A percentile compares a stretch with the other conserved stretches of the same genome.
Conservation (phyloP, 2,888 invertebrate genomes). For the Folsomia manolachei region DNA sequence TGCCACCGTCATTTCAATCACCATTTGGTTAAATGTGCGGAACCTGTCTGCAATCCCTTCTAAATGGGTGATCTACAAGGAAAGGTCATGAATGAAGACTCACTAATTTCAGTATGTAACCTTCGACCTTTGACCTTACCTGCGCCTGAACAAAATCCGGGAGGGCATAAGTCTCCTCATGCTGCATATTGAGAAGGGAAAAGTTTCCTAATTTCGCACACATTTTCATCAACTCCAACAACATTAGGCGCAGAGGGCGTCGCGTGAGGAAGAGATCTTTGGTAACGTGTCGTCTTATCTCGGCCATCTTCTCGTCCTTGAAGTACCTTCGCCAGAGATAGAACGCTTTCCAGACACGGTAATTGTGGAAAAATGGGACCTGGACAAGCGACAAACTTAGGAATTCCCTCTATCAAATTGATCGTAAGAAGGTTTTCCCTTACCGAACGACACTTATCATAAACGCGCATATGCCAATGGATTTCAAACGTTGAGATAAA, state of each 20-base stretch:
- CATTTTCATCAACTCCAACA: slow-evolving; percentile 69
- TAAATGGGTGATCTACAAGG: slow-evolving; percentile 10
- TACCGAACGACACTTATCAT: slow-evolving; percentile 34
- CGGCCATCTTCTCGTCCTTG: slow-evolving; percentile 65
- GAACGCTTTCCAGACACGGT: slow-evolving; percentile 65
- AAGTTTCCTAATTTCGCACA: slow-evolving; percentile 57
- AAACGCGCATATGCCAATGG: slow-evolving; percentile 45
- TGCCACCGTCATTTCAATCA: slow-evolving; percentile 63
- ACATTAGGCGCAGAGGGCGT: slow-evolving; percentile 67
- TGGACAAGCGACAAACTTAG: slow-evolving; percentile 45
- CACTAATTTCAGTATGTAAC: not conserved
- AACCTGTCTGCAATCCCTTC: slow-evolving; percentile 54
- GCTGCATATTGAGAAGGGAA: slow-evolving; percentile 41
- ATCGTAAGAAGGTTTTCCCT: not conserved
- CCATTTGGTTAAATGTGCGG: slow-evolving; percentile 49
- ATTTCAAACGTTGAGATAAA: slow-evolving; percentile 40
- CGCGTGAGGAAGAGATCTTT: slow-evolving; percentile 73
- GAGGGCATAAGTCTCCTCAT: slow-evolving; percentile 32
- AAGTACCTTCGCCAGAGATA: slow-evolving; percentile 76
- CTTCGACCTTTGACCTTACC: not conserved
- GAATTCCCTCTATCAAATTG: not conserved
- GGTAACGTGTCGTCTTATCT: slow-evolving; percentile 62
- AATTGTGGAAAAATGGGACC: slow-evolving; percentile 55
- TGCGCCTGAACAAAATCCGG: slow-evolving; percentile 30
- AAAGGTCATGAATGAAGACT: too few relatives aligned